Percentiles rank a stretch among this genome's conserved stretches.
Conservation (phyloP, 2,113 vertebrate genomes). For the Xiphophorus hellerii region DNA sequence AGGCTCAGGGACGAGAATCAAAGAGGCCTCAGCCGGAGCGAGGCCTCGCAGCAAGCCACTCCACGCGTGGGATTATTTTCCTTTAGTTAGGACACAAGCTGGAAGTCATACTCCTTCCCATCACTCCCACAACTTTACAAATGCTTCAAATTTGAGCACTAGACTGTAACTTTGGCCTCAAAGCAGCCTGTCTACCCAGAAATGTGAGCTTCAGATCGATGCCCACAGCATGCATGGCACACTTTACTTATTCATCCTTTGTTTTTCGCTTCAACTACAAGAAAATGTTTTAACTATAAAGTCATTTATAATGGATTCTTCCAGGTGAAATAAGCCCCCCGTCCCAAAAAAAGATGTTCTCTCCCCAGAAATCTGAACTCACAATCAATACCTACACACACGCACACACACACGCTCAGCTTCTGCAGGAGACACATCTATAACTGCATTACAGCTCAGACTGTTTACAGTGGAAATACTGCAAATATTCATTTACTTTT, state of each 20-base stretch:
- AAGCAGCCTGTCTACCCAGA: conserved; percentile 44
- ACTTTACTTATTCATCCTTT: conserved; percentile 31
- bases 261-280: conserved; percentile 23
- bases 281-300: conserved; percentile 18
- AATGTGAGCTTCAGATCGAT: conserved; percentile 56
- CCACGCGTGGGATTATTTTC: not conserved
- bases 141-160: conserved; percentile 18
- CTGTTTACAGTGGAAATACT: conserved; percentile 39
- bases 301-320: conserved; percentile 46
- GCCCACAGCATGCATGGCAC: conserved; percentile 3
- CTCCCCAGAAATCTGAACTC: conserved; percentile 56
- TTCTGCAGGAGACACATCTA: conserved; percentile 35
- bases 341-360: conserved; percentile 33
- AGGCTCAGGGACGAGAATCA: conserved; percentile 8
- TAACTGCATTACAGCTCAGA: conserved; percentile 47
- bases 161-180: conserved; percentile 31
- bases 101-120: conserved; percentile 33
- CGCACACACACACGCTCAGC: not conserved
- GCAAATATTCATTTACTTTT: conserved; percentile 45
- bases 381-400: conserved; percentile 45
- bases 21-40: conserved; percentile 16
- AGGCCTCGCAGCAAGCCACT: conserved; percentile 4
- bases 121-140: conserved; percentile 31
- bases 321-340: conserved; percentile 32
- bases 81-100: conserved; percentile 32